A percentile compares a stretch with the other conserved stretches of the same genome.
Conservation (phyloP, 2,888 invertebrate genomes). For the Tolmerus cingulatus region DNA sequence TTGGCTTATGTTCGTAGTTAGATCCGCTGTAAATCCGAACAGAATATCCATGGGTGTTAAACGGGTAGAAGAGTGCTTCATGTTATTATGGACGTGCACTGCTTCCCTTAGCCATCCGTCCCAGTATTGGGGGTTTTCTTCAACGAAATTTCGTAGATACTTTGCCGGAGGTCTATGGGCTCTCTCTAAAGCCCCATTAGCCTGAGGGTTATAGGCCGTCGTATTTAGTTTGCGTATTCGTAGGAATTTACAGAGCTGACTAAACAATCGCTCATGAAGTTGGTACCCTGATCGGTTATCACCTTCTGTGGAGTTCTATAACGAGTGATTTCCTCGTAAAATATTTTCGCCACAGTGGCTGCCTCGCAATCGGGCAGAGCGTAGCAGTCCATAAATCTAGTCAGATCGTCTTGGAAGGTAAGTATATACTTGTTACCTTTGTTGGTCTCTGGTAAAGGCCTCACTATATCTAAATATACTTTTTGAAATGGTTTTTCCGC, state of each 20-base stretch:
- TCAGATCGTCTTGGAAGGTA: not conserved
- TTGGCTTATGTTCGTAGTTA: too few relatives aligned
- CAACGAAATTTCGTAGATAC: not conserved
- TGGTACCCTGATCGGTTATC: not conserved
- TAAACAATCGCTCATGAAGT: not conserved
- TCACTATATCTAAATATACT: not conserved
- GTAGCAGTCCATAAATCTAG: not conserved
- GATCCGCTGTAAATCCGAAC: too few relatives aligned
- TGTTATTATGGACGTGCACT: not conserved
- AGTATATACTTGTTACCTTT: not conserved
- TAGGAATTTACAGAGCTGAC: not conserved
- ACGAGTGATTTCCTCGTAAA: not conserved
- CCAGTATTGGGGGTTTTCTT: not conserved
- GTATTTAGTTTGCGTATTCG: not conserved
- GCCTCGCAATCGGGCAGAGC: not conserved
- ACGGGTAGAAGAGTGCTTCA: not conserved
- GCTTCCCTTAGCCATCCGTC: not conserved
- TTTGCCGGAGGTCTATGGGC: not conserved
- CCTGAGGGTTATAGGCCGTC: slow-evolving; percentile 26
- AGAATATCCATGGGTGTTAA: too few relatives aligned
- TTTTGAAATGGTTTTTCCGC: not conserved
- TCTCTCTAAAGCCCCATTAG: slow-evolving; percentile 48
- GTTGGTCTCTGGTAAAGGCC: not conserved
- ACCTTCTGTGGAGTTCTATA: not conserved
- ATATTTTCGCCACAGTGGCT: not conserved